Base-by-base conservation (phyloP, 2,113 vertebrate genomes). In the Peromyscus polionotus region DNA sequence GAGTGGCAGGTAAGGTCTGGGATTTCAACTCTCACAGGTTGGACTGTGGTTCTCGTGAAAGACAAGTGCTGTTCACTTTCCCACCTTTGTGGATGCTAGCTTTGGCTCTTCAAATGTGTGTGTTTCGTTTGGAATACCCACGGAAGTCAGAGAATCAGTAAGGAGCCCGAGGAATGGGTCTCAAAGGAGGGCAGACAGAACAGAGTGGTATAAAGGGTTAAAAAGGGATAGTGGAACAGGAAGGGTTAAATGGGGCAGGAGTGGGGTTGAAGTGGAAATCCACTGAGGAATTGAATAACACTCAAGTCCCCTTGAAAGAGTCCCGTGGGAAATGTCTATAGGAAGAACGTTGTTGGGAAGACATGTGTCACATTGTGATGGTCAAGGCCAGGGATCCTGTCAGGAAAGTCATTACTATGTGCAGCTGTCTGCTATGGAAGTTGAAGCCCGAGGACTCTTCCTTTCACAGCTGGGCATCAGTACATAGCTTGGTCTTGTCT, bases 1-100 rank as follows among this genome's bases (percentile, higher is more conserved):
- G 0, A 8, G 0, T 10, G 6, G 77, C 5, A 7, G 63, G 5
- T 1, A 0, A 0, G 7, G 17, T 9, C 16, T 36, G 45, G 39
- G 65, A 45, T 26, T 42, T 67, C 28, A 3, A 8, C 9, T 51
- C 36, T n/a, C 9, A 36, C 10, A 24, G 6, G 20, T 2, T n/a
- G 7, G 13, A 1, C 17, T 7, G 11, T 8, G 31, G n/a, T n/a
- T 0, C 0, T 7, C 3, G 8, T 63, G 24, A 84, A 84, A 84
- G 80, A 63, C 81, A 63, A 59, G 28, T 63, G 39, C 61, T 0
- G 2, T 39, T 63, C 4, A 1, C 57, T 83, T 61, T 26, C 24
- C 42, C 4, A 2, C 26, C 59, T 84, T 42, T 45, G 59, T 11
- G 59, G 54, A 19, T 1, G 12, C 3, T 63, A 42, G 6, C 57